Evolutionary conservation across 2,888 invertebrate species (phyloP).

Genomic region (Nephrocerus scutellatus): DNA sequence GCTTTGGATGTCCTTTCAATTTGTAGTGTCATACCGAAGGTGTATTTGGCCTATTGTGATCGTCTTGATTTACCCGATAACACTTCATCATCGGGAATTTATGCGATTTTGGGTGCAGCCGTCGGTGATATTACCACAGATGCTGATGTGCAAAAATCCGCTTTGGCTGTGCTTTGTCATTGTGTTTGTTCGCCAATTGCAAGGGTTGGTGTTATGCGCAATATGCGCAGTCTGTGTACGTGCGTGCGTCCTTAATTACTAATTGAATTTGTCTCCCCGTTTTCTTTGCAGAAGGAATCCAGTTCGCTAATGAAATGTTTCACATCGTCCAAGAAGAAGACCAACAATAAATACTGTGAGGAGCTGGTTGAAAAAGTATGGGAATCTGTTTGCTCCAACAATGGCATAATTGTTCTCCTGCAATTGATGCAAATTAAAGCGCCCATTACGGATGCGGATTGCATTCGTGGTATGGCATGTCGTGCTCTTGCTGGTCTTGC

Average conservation of each 20-base stretch:
- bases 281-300: slow-evolving; percentile 29
- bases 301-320: slow-evolving; percentile 31
- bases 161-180: slow-evolving; percentile 83
- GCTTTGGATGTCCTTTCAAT: slow-evolving; percentile 84
- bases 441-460: slow-evolving; percentile 95
- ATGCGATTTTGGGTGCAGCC: slow-evolving; percentile 76
- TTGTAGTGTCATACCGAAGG: slow-evolving; percentile 82
- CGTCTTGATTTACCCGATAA: slow-evolving; percentile 71
- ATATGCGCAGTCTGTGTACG: too few species aligned
- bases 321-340: slow-evolving; percentile 46
- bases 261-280: not conserved
- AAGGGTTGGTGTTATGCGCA: slow-evolving; percentile 51
- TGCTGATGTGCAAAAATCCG: slow-evolving; percentile 86
- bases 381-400: slow-evolving; percentile 89
- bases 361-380: slow-evolving; percentile 88
- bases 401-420: slow-evolving; percentile 91
- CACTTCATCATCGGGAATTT: slow-evolving; percentile 68
- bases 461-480: slow-evolving; percentile 87
- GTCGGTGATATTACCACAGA: slow-evolving; percentile 88
- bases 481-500: slow-evolving; percentile 88
- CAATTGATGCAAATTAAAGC: slow-evolving; percentile 85
- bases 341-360: slow-evolving; percentile 62
- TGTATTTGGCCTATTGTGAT: slow-evolving; percentile 65
- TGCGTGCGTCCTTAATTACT: too few species aligned
- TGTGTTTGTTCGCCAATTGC: slow-evolving; percentile 88